These are phyloP conservation scores for Sebastes itinus DNA, from an alignment of 2,797 vertebrate genomes.

Conservation along the genomic window DNA sequence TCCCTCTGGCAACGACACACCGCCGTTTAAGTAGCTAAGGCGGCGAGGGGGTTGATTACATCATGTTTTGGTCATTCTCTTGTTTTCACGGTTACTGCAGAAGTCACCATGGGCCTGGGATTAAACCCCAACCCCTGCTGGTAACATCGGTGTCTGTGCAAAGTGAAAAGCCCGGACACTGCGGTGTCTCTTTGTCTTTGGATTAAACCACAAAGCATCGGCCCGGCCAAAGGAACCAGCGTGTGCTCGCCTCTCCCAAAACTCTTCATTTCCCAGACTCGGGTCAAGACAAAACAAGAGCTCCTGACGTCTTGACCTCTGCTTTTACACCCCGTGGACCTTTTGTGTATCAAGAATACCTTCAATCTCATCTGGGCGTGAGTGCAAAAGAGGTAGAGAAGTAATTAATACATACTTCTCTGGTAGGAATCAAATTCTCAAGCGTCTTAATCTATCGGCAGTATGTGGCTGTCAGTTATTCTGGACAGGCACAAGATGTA, in stretches of 20 bases:
- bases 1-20: slow-evolving; percentile 37
- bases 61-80: slow-evolving; percentile 60
- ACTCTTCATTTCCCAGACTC: slow-evolving; percentile 61
- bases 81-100: slow-evolving; percentile 61
- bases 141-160: slow-evolving; percentile 64
- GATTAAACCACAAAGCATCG: slow-evolving; percentile 71
- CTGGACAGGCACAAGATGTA: background rate
- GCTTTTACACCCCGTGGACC: slow-evolving; percentile 32
- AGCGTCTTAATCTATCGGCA: background rate
- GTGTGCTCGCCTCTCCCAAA: slow-evolving; percentile 34
- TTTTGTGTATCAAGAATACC: slow-evolving; percentile 56
- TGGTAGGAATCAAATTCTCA: background rate
- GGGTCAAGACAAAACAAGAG: slow-evolving; percentile 42
- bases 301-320: slow-evolving; percentile 29
- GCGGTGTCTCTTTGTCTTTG: slow-evolving; percentile 77
- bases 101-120: slow-evolving; percentile 70
- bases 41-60: slow-evolving; percentile 46
- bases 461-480: background rate
- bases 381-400: slow-evolving; percentile 41
- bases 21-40: slow-evolving; percentile 43
- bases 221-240: slow-evolving; percentile 53
- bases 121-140: slow-evolving; percentile 72
- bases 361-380: slow-evolving; percentile 5
- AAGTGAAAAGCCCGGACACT: slow-evolving; percentile 70
- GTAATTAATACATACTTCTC: slow-evolving; percentile 34